Evolutionary conservation across 2,888 invertebrate species (phyloP), one percentile per base, ranked within the genome.

Genomic region (Seira musarum): DNA sequence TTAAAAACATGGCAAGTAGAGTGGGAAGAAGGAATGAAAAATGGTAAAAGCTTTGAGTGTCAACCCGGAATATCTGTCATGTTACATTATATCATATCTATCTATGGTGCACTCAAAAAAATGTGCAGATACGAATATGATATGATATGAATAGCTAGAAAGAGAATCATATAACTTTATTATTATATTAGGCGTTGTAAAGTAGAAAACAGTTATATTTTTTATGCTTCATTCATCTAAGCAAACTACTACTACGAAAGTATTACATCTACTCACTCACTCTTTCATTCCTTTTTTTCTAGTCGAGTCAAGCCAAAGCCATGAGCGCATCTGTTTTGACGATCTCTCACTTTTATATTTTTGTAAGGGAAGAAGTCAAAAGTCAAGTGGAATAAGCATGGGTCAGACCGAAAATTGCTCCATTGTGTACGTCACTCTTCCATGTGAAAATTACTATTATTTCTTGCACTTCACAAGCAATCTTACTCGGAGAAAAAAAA

Each of bases 401-500:
- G 71, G 71, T 60, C 80, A 74, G 64, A 80, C 73, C 73, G 49
- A 80, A 82, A 82, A 82, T 82, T 80, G 80, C 74, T 68, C 76
- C 65, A 80, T 82, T 81, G 77, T 83, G 66, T 74, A 70, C 67
- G 74, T 73, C 77, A 83, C 73, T 83, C 74, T 76, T 77, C 73
- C 64, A 80, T 81, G 80, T 83, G 77, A 80, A 81, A 83, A 83
- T 83, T 81, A 83, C 78, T 64, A 69, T 24, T 76, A 82, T 80
- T 80, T 82, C 72, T 80, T 72, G 30, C 67, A 68, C 72, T 68
- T 66, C 72, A 61, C 66, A 69, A 67, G 68, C 67, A 79, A 72
- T 82, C 72, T 76, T n/a, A 72, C 63, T 65, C 53, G 57, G n/a
- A n/a, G n/a, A n/a, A 30, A 13, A 40, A 40, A 40, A 40, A 40